These are phyloP conservation scores for Dasypogon diadema DNA, from an alignment of 2,888 invertebrate species.

Conservation along the genomic window DNA sequence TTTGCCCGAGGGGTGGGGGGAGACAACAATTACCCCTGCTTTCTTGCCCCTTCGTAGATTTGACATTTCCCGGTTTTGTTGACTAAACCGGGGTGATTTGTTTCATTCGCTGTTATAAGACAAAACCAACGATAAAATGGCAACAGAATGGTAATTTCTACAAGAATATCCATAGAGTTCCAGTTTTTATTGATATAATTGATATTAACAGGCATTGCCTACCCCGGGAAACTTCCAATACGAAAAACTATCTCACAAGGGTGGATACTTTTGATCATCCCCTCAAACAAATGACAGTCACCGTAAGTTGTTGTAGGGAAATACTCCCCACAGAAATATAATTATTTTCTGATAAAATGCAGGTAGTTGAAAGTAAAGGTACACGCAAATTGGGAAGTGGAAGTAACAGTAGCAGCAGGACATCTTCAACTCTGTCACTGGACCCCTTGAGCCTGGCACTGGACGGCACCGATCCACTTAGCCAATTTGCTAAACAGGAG, in stretches of 20 bases:
- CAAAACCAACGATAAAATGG: too few species aligned
- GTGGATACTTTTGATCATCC: slow-evolving; percentile 72
- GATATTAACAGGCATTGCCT: slow-evolving; percentile 63
- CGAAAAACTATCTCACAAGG: slow-evolving; percentile 61
- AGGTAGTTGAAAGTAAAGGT: slow-evolving; percentile 72
- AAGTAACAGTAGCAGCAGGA: slow-evolving; percentile 70
- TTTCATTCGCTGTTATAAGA: too few species aligned
- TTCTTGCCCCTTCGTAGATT: too few species aligned
- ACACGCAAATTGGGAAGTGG: slow-evolving; percentile 70
- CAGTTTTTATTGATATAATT: too few species aligned
- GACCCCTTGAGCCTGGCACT: slow-evolving; percentile 73
- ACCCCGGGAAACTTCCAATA: slow-evolving; percentile 61
- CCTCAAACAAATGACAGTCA: slow-evolving; percentile 71
- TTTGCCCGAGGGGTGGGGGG: too few species aligned
- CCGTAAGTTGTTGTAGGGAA: slow-evolving; percentile 62
- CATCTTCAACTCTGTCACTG: slow-evolving; percentile 70
- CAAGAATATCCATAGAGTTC: too few species aligned
- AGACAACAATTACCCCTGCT: too few species aligned
- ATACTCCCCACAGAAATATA: too few species aligned
- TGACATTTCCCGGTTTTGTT: too few species aligned
- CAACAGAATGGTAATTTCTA: slow-evolving; percentile 52
- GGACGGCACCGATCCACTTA: slow-evolving; percentile 81
- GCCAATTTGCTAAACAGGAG: slow-evolving; percentile 76
- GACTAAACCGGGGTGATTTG: too few species aligned
- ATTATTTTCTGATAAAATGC: not conserved